Base-by-base conservation (phyloP, 2,888 invertebrate species). In the Epinotia ramella region DNA sequence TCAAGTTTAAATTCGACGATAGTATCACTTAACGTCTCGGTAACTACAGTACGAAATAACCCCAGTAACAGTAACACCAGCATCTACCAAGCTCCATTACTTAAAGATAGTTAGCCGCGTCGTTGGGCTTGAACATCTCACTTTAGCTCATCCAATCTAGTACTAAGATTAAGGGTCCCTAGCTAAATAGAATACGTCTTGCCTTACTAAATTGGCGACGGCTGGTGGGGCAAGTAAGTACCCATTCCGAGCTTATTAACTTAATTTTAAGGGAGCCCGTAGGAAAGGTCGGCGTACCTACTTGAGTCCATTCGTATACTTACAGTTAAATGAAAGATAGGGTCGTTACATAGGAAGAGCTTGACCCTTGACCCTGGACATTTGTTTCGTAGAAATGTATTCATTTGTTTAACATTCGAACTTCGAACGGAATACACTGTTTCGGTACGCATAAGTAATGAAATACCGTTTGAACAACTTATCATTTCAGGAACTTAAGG, bases 191-290 rank as follows among this genome's bases (percentile, higher is more conserved):
- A 56, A 63, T 20, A 64, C n/a, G 49, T 13, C 40, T 18, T 66
- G 44, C n/a, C 63, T 60, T 7, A 33, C 33, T 74, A 64, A 46
- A 74, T 60, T 60, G 59, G 44, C 24, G 11, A 68, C 12, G 56
- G 56, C 40, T 68, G 63, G 20, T 56, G 62, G 33, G 46, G 57
- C 57, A 20, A 46, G 62, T 44, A 74, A 74, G 69, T 18, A 70
- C 69, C 64, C 59, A 70, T 75, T 74, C 53, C 53, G 20, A 64
- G 70, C 40, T 60, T 75, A 70, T 66, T 65, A 75, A 75, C 75
- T 75, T 75, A 75, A 75, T 75, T 75, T 66, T 59, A 70, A 70
- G 64, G 64, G 24, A 28, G 64, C 49, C 74, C 24, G 59, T 68
- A 66, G 65, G 49, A 70, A 75, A 60, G 75, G 75, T 65, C 60